A percentile compares a stretch with the other conserved stretches of the same genome.
Conservation (phyloP, 2,888 invertebrate genomes). For the Ophion obscuratus region DNA sequence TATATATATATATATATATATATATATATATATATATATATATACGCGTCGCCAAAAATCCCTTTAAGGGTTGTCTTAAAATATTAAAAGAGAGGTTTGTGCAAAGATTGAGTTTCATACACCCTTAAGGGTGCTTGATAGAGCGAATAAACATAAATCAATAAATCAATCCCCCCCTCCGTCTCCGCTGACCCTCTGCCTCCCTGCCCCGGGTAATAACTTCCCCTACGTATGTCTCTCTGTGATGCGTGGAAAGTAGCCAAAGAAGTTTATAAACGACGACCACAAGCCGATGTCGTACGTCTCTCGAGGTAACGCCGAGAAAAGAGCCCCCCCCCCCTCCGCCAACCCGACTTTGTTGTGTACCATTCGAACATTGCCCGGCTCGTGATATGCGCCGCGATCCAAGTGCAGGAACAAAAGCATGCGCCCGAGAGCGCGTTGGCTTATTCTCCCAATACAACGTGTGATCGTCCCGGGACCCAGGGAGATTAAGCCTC, state of each 20-base stretch:
- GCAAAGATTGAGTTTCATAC: too few relatives aligned
- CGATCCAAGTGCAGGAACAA: neutral
- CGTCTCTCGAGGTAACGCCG: constrained; percentile 17
- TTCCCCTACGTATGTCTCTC: neutral
- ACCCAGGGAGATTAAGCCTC: neutral
- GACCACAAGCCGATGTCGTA: constrained; percentile 29
- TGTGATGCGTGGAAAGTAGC: constrained; percentile 22
- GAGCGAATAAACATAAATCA: too few relatives aligned
- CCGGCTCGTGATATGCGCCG: neutral
- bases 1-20: too few relatives aligned
- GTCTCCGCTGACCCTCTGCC: constrained; percentile 11
- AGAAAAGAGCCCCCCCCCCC: neutral
- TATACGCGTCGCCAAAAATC: too few relatives aligned
- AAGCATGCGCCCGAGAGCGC: constrained; percentile 8
- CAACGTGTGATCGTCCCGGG: neutral
- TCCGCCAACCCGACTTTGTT: neutral
- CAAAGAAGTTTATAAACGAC: constrained; percentile 38
- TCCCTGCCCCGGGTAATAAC: constrained; percentile 15
- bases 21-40: too few relatives aligned
- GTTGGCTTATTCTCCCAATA: constrained; percentile 8
- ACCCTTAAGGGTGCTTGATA: too few relatives aligned
- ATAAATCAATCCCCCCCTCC: too few relatives aligned
- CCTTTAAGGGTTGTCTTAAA: too few relatives aligned
- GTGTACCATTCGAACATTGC: neutral
- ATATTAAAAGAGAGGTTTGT: too few relatives aligned